Conservation (phyloP, 2,113 vertebrate species). For the Cynocephalus volans region DNA sequence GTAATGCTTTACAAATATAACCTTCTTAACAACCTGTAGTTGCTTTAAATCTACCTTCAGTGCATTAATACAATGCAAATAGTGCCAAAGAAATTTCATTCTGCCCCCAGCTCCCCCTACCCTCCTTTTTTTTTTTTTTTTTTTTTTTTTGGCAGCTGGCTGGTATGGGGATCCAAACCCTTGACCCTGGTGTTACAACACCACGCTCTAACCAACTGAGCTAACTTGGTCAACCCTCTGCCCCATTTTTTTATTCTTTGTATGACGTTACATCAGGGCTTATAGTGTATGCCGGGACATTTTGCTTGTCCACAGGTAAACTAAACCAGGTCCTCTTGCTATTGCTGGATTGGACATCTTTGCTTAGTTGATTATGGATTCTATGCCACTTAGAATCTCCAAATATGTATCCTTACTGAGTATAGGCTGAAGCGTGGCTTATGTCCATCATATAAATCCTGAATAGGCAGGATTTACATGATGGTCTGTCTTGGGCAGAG, state of each 20-base stretch:
- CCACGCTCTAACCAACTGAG: too few species aligned
- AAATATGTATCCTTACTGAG: neutral
- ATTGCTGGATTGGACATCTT: neutral
- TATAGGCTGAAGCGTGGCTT: neutral
- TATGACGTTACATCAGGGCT: neutral
- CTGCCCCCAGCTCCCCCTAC: neutral
- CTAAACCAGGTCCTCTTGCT: neutral
- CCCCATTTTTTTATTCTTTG: too few species aligned
- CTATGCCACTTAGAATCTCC: neutral
- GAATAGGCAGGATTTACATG: neutral
- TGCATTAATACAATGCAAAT: rapidly evolving
- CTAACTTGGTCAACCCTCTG: too few species aligned
- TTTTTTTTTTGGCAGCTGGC: too few species aligned
- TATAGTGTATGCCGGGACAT: rapidly evolving
- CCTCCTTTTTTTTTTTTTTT: too few species aligned
- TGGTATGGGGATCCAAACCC: too few species aligned
- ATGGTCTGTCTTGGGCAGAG: neutral
- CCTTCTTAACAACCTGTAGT: neutral
- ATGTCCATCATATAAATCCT: neutral
- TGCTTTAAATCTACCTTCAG: neutral
- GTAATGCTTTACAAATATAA: neutral
- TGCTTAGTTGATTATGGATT: neutral
- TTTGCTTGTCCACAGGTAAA: neutral
- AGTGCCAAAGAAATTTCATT: neutral
- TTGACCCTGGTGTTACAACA: too few species aligned